A percentile compares a stretch with the other conserved stretches of the same genome.
Conservation (phyloP, 1,140 invertebrate species). For the Ruditapes philippinarum region DNA sequence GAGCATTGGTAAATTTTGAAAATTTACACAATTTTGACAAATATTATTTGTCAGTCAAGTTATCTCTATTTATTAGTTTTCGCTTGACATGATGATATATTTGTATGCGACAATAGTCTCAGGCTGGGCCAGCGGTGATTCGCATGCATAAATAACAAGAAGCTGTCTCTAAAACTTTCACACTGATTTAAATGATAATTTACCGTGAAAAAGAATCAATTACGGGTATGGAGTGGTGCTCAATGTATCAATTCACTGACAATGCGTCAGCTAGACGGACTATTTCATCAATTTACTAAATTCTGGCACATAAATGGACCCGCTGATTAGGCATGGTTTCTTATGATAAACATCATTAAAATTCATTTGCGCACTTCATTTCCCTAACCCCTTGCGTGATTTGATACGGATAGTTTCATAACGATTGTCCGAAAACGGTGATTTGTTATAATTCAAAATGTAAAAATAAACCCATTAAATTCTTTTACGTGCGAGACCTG, state of each 20-base stretch:
- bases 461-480: background rate
- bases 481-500: background rate
- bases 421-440: background rate
- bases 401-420: conserved; percentile 3
- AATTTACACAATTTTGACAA: conserved; percentile 70
- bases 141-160: conserved; percentile 44
- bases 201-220: conserved; percentile 62
- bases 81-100: conserved; percentile 58
- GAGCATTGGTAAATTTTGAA: conserved; percentile 12
- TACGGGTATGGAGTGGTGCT: background rate
- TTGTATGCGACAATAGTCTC: conserved; percentile 55
- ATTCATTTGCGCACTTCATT: conserved; percentile 68
- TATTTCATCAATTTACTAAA: conserved; percentile 1
- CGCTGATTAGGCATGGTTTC: conserved; percentile 11
- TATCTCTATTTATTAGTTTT: conserved; percentile 43
- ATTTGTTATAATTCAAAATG: conserved; percentile 11
- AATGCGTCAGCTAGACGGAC: background rate
- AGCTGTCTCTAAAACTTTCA: conserved; percentile 41
- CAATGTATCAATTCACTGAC: conserved; percentile 19
- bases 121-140: background rate
- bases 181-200: conserved; percentile 67
- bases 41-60: conserved; percentile 65
- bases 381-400: conserved; percentile 34
- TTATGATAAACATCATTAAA: conserved; percentile 40
- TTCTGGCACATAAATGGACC: conserved; percentile 44